phyloP scores from a whole-genome alignment of 2,797 vertebrate species.

The Pteronotus mesoamericanus region DNA sequence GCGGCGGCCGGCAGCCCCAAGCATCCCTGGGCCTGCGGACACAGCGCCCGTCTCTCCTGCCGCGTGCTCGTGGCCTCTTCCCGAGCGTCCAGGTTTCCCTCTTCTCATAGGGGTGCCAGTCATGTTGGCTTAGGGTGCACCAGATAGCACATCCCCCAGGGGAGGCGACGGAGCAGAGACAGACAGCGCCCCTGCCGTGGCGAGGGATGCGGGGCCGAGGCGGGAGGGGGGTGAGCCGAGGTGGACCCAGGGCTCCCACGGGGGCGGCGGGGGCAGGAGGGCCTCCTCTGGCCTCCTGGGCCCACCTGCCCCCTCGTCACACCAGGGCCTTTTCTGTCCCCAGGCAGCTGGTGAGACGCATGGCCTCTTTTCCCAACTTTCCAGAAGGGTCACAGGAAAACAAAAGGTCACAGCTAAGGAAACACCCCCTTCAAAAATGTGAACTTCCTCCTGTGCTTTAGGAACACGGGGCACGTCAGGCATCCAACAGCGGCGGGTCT shows the following conservation, averaged over 20 bases:
- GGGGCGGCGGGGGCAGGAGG: background rate
- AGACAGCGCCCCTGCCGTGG: accelerated
- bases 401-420: background rate
- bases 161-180: too few relatives aligned
- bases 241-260: accelerated
- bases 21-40: background rate
- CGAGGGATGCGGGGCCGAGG: background rate
- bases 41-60: background rate
- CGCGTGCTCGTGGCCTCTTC: accelerated
- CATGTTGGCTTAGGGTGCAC: background rate
- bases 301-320: background rate
- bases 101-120: background rate
- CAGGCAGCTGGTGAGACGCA: background rate
- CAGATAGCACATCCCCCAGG: background rate
- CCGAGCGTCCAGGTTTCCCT: background rate
- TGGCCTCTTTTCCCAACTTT: background rate
- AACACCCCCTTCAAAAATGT: background rate
- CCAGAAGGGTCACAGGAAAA: background rate
- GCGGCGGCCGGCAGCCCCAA: accelerated
- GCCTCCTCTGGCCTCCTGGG: background rate
- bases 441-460: background rate
- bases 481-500: accelerated
- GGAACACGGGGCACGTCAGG: accelerated
- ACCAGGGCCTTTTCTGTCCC: background rate
- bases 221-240: too few relatives aligned